phyloP scores from a whole-genome alignment of 1,140 invertebrate species.

The Drosophila sturtevanti region DNA sequence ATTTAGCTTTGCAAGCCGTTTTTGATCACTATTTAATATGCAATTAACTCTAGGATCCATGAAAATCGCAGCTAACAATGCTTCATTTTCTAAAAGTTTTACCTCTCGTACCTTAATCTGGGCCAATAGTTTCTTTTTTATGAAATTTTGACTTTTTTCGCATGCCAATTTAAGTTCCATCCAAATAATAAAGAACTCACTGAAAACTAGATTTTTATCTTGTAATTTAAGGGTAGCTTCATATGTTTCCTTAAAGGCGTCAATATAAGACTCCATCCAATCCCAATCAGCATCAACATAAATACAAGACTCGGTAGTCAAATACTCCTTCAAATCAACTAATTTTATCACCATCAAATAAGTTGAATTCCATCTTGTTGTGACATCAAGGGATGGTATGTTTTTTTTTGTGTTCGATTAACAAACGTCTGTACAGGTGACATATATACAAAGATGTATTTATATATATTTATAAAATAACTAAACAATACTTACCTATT shows the following conservation, averaged over 20 bases:
- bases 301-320: constrained; percentile 1
- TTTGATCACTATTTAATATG: constrained; percentile 16
- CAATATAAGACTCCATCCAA: too few species aligned
- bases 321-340: neutral
- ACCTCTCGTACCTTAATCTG: too few species aligned
- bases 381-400: constrained; percentile 2
- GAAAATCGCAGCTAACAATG: too few species aligned
- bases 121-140: too few species aligned
- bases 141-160: too few species aligned
- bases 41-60: constrained; percentile 32
- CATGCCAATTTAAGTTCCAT: too few species aligned
- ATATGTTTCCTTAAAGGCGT: constrained; percentile 23
- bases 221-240: too few species aligned
- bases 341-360: constrained; percentile 28
- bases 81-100: too few species aligned
- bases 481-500: neutral
- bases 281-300: too few species aligned
- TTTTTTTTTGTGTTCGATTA: constrained; percentile 10
- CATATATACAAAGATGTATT: too few species aligned
- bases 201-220: constrained; percentile 9
- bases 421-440: neutral
- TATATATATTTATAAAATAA: constrained; percentile 11
- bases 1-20: constrained; percentile 26
- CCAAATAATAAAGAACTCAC: too few species aligned
- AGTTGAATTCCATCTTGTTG: too few species aligned